Evolutionary conservation across 2,888 invertebrate genomes (phyloP), one percentile per base, ranked within the genome.

Genomic region (Linyphia triangularis): DNA sequence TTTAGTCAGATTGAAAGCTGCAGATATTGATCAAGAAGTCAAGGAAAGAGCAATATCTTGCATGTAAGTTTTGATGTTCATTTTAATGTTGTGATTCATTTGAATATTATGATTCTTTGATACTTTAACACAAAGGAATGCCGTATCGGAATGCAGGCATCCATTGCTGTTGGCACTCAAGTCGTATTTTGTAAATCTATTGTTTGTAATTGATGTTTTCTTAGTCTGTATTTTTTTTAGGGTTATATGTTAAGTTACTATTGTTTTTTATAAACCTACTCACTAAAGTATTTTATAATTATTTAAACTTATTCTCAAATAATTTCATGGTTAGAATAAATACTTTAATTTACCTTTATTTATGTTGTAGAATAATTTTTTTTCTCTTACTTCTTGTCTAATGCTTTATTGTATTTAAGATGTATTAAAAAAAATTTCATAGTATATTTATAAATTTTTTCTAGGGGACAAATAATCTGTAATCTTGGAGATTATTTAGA

Each of bases 11-110:
- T 94, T 99, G 57, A 96, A 96, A 91, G 97, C 99, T 40, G 96
- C 98, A 0, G 99, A 99, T 92, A 98, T 99, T 92, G 99, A 99
- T 94, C 99, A 99, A 93, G 99, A 99, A 93, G 99, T 99, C 0
- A 99, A 99, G 93, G 99, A 99, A 92, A 95, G 98, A 28, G 98
- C 99, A 10, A 99, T 99, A 90, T 96, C 98, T 0, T 98, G 99
- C 91, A 97, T 98, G 96, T 93, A 91, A 91, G 92, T 86, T n/a
- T 33, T 30, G 6, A 75, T 91, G 13, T 51, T 57, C 51, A n/a
- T 22, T n/a, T 10, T n/a, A 43, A 40, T 13, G 40, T 6, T 9
- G 6, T 40, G 13, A 40, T 13, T 43, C 43, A 2, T 43, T 43
- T 43, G 10, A 10, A 40, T n/a, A n/a, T n/a, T n/a, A n/a, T n/a